Evolutionary conservation across 2,113 vertebrate genomes (phyloP).

Genomic region (Pluvialis apricaria): DNA sequence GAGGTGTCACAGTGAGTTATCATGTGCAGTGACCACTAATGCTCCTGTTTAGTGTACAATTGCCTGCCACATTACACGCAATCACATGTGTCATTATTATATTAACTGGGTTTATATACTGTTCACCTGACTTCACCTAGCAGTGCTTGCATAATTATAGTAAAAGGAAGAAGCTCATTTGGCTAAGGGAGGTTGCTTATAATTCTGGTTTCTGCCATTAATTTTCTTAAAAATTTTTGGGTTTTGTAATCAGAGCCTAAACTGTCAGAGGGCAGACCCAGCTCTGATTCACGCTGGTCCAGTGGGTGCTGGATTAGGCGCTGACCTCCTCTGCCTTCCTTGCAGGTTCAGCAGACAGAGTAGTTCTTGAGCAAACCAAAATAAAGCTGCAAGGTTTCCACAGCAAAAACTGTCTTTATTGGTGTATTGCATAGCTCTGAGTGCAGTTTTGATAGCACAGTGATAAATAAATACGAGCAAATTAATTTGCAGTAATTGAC

Average conservation of each 20-base stretch:
- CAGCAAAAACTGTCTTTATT: background rate
- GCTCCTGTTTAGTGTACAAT: constrained; percentile 38
- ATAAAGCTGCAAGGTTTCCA: background rate
- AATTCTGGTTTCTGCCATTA: background rate
- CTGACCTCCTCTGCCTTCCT: background rate
- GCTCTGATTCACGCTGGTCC: background rate
- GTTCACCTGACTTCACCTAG: constrained; percentile 48
- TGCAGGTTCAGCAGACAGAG: background rate
- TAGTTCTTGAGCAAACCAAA: background rate
- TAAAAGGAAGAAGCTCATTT: background rate
- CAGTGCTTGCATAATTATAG: background rate
- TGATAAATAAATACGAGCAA: constrained; percentile 21
- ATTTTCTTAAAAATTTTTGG: background rate
- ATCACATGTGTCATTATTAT: constrained; percentile 16
- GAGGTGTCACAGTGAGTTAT: constrained; percentile 66
- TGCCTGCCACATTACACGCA: constrained; percentile 49
- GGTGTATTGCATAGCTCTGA: background rate
- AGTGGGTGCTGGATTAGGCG: background rate
- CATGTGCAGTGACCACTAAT: constrained; percentile 51
- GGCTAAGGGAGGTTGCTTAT: background rate
- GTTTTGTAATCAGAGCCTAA: background rate
- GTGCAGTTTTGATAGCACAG: background rate
- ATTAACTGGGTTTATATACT: constrained; percentile 29
- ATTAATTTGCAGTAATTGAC: constrained; percentile 41
- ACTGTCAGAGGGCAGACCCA: background rate